phyloP scores from a whole-genome alignment of 2,113 vertebrate genomes.

The Acrocephalus arundinaceus region DNA sequence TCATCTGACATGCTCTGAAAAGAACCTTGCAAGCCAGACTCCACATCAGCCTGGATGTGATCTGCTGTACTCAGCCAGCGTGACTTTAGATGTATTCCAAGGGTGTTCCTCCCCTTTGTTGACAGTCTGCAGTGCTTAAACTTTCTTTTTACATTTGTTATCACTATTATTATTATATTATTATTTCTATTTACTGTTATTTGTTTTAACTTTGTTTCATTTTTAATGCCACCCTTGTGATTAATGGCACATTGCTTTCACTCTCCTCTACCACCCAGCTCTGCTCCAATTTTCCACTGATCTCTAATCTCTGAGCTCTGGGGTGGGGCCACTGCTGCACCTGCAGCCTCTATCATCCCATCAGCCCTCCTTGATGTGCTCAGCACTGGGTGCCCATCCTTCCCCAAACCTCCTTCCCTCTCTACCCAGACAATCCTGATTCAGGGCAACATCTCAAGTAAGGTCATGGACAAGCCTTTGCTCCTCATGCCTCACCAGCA shows the following conservation, averaged over 20 bases:
- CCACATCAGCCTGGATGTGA: not conserved
- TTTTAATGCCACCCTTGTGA: not conserved
- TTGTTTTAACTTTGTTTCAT: not conserved
- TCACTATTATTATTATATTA: not conserved
- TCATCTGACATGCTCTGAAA: not conserved
- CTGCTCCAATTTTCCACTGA: not conserved
- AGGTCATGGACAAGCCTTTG: not conserved
- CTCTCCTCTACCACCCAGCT: not conserved
- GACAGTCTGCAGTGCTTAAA: not conserved
- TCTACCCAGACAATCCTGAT: not conserved
- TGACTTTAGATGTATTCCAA: not conserved
- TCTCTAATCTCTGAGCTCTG: not conserved
- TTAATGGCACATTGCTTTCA: not conserved
- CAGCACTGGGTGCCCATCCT: not conserved
- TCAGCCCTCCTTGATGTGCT: not conserved
- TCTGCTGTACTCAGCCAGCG: not conserved
- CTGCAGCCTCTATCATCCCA: not conserved
- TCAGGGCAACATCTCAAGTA: not conserved
- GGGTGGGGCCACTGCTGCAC: not conserved
- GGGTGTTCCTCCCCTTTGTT: not conserved
- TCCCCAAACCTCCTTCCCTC: not conserved
- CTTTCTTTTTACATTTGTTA: not conserved
- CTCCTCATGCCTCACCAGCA: not conserved
- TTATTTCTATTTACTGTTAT: not conserved
- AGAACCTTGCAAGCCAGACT: not conserved